Evolutionary conservation across 35 echinoderm and acorn worm species (phyloP).

Genomic region (Anneissia japonica): DNA sequence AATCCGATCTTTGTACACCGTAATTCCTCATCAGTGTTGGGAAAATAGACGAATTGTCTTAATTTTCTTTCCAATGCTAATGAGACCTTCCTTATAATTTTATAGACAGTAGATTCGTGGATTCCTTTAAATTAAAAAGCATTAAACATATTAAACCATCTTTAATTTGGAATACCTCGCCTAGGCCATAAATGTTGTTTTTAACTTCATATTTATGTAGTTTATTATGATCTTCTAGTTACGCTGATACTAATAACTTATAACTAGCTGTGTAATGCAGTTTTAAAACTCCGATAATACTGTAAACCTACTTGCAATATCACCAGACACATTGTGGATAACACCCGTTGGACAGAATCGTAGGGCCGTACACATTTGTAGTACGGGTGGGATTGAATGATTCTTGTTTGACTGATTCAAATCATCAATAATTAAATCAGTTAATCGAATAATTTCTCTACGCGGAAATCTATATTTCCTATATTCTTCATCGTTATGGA

Average conservation of each 20-base stretch:
- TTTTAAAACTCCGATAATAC: too few relatives aligned
- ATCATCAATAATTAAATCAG: too few relatives aligned
- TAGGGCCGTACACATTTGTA: too few relatives aligned
- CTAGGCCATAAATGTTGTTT: neutral
- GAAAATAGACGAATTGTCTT: neutral
- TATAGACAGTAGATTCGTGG: neutral
- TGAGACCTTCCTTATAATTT: neutral
- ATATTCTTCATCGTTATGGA: neutral
- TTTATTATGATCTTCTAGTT: too few relatives aligned
- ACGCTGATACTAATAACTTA: too few relatives aligned
- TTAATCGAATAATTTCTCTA: neutral
- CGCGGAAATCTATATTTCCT: neutral
- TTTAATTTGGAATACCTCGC: too few relatives aligned
- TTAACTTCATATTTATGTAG: too few relatives aligned
- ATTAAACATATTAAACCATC: too few relatives aligned
- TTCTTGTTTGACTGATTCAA: too few relatives aligned
- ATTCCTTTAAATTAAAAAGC: neutral
- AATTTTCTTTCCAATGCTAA: neutral
- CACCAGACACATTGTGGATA: neutral
- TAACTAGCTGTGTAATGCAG: too few relatives aligned
- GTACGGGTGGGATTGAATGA: too few relatives aligned
- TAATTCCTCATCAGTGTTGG: neutral
- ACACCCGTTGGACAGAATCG: too few relatives aligned
- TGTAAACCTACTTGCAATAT: neutral
- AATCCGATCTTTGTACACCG: neutral